Evolutionary conservation across 2,797 vertebrate species (phyloP).

Genomic region (Myotis vivesi): DNA sequence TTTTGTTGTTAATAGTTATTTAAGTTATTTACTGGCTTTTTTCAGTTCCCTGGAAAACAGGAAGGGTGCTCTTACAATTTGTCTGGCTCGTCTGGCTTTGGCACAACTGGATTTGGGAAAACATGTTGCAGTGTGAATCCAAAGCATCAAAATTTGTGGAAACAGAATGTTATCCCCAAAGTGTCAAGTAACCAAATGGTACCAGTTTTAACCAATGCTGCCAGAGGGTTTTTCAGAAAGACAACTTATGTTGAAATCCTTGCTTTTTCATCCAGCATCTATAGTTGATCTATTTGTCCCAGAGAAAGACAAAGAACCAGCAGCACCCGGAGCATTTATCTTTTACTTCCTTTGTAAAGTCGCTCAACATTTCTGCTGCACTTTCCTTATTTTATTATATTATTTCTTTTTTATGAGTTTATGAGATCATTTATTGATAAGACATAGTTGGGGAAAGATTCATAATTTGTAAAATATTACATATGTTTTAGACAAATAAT

Average conservation of each 20-base stretch:
- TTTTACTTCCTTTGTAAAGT: slow-evolving; percentile 16
- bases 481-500: slow-evolving; percentile 6
- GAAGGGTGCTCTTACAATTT: not conserved
- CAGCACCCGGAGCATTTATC: not conserved
- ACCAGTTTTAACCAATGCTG: slow-evolving; percentile 13
- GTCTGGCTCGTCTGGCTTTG: slow-evolving; percentile 37
- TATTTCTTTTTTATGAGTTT: not conserved
- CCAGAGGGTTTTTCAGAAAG: slow-evolving; percentile 48
- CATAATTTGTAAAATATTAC: slow-evolving; percentile 6
- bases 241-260: slow-evolving; percentile 39
- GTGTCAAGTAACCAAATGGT: slow-evolving; percentile 47
- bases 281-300: not conserved
- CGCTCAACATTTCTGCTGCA: not conserved
- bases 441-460: not conserved
- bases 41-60: slow-evolving; percentile 44
- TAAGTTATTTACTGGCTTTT: slow-evolving; percentile 55
- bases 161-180: slow-evolving; percentile 9
- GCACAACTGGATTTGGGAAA: slow-evolving; percentile 38
- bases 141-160: slow-evolving; percentile 46
- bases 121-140: slow-evolving; percentile 44
- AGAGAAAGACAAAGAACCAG: slow-evolving; percentile 21
- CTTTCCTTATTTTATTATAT: not conserved
- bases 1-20: slow-evolving; percentile 48
- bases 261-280: not conserved
- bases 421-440: not conserved